Conservation (phyloP, 2,888 invertebrate species). For the Cryptocheilus praepositus region DNA sequence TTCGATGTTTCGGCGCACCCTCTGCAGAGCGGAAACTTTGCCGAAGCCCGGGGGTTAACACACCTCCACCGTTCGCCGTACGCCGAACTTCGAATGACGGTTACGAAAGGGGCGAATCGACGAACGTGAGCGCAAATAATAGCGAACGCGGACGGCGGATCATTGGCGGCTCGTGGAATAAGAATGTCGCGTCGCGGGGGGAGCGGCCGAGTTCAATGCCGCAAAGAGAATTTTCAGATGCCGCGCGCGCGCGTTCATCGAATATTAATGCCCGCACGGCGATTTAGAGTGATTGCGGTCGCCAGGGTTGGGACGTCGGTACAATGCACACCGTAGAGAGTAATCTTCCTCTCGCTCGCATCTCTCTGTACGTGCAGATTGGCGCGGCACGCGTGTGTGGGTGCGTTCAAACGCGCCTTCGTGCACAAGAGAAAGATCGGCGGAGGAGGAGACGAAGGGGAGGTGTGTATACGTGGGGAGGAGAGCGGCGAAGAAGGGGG, state of each 20-base stretch:
- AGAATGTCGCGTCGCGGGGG: too few relatives aligned
- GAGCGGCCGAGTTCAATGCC: constrained; percentile 33
- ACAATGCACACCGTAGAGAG: constrained; percentile 21
- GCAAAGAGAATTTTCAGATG: constrained; percentile 41
- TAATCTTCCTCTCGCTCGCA: constrained; percentile 19
- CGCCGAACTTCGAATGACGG: neutral
- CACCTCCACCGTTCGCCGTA: too few relatives aligned
- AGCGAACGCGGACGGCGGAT: too few relatives aligned
- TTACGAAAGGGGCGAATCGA: too few relatives aligned
- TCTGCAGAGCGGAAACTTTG: too few relatives aligned
- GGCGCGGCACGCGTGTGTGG: constrained; percentile 11
- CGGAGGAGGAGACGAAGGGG: constrained; percentile 15
- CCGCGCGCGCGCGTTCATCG: constrained; percentile 56
- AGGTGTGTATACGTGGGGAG: neutral
- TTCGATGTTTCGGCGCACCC: too few relatives aligned
- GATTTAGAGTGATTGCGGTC: constrained; percentile 68
- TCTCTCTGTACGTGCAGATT: too few relatives aligned
- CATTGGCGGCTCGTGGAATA: too few relatives aligned
- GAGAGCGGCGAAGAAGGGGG: constrained; percentile 23
- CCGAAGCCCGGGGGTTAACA: too few relatives aligned
- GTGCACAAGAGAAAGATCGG: constrained; percentile 31
- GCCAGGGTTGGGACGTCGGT: constrained; percentile 31
- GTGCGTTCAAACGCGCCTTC: constrained; percentile 32
- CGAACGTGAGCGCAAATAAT: too few relatives aligned
- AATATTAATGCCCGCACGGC: constrained; percentile 62